Conservation (phyloP, 2,797 vertebrate genomes). For the Ctenosaura bakeri region DNA sequence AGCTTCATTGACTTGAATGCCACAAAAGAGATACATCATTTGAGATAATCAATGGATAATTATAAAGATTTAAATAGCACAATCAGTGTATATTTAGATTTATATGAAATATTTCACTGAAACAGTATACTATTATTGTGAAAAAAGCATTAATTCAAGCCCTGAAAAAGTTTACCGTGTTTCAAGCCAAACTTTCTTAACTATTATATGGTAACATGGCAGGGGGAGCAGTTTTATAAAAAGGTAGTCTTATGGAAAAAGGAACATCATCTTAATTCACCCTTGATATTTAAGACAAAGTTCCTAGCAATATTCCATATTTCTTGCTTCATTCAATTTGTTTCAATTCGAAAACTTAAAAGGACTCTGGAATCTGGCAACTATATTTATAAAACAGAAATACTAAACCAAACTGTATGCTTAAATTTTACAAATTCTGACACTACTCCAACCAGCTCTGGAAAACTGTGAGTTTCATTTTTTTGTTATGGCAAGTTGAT, state of each 20-base stretch:
- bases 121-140: background rate
- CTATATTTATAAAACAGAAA: background rate
- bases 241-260: background rate
- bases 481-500: background rate
- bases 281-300: background rate
- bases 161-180: background rate
- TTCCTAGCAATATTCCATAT: background rate
- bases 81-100: background rate
- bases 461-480: background rate
- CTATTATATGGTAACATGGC: background rate
- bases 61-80: background rate
- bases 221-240: background rate
- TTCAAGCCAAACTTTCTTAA: background rate
- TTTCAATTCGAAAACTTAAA: background rate
- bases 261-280: background rate
- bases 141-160: conserved; percentile 4
- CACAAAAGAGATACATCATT: too few species aligned
- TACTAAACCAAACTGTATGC: background rate
- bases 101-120: background rate
- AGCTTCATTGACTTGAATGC: background rate
- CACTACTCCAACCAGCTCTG: background rate
- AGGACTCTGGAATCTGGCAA: background rate
- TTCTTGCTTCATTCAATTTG: background rate
- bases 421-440: background rate
- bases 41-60: background rate